A percentile compares a stretch with the other conserved stretches of the same genome.
These are phyloP conservation scores for Ctenochaetus hawaiiensis DNA, from an alignment of 2,797 vertebrate genomes.

Conservation along the genomic window DNA sequence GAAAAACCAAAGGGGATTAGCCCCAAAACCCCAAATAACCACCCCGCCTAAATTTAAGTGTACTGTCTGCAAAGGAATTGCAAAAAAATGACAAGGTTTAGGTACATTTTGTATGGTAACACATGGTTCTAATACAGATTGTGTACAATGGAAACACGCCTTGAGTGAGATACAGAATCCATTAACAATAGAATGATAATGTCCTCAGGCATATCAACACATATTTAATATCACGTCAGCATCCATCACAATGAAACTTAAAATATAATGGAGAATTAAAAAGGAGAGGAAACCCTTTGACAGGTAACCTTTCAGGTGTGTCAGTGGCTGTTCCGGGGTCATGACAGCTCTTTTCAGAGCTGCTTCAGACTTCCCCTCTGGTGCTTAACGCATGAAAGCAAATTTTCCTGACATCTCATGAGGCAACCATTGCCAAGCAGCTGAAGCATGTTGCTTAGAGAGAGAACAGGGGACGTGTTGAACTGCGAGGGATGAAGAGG, in stretches of 20 bases:
- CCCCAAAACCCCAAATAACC: no score
- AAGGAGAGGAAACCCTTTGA: slow-evolving; percentile 61
- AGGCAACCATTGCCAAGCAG: slow-evolving; percentile 56
- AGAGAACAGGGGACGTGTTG: slow-evolving; percentile 45
- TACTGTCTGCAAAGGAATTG: no score
- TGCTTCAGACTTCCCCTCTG: slow-evolving; percentile 44
- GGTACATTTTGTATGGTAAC: no score
- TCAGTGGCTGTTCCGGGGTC: slow-evolving; percentile 38
- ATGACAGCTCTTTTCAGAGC: slow-evolving; percentile 72
- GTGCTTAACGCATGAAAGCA: slow-evolving; percentile 59
- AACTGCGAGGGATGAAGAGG: slow-evolving; percentile 29
- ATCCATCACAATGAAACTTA: slow-evolving; percentile 23
- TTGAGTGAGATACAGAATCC: slow-evolving; percentile 4
- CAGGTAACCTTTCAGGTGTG: slow-evolving; percentile 65
- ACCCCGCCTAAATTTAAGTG: no score
- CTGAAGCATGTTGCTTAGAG: slow-evolving; percentile 46
- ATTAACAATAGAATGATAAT: slow-evolving; percentile 24
- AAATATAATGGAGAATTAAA: slow-evolving; percentile 52
- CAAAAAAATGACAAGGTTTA: no score
- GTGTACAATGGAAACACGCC: no score
- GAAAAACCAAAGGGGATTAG: no score
- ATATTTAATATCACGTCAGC: slow-evolving; percentile 40
- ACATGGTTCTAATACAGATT: no score
- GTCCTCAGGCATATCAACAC: slow-evolving; percentile 42
- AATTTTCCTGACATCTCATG: slow-evolving; percentile 66